Evolutionary conservation across 2,888 invertebrate genomes (phyloP), one percentile per base, ranked within the genome.

Genomic region (Carterocephalus palaemon): DNA sequence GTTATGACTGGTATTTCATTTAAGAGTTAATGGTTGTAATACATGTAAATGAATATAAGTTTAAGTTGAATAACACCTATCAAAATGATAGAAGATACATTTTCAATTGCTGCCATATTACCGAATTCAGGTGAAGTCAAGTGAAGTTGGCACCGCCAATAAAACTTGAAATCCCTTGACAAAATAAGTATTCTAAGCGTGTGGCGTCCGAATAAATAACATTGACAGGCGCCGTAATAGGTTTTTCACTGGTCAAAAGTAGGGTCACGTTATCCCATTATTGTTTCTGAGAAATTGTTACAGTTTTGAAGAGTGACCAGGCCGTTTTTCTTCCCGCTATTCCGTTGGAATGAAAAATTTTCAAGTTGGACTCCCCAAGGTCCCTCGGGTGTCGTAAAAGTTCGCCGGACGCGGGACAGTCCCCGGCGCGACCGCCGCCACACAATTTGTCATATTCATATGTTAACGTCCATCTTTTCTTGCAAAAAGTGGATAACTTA

Each of bases 381-480:
- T 85, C 87, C 82, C 86, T 51, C 39, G 87, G 75, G 88, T 71
- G 86, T 75, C 83, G 83, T 88, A 88, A 87, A 85, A 82, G 73
- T 87, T 79, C 57, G 77, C 56, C 71, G 70, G 73, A 69, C 73
- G 64, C 66, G 56, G 78, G 70, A 70, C 70, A 72, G 66, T 72
- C 73, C 69, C 63, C 62, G 73, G 69, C 58, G 76, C 70, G 77
- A 75, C 81, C 81, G 71, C 74, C 68, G 69, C 62, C 78, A 72
- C 72, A 84, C 87, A 86, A 86, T 88, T 87, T 87, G 87, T 88
- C 88, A 87, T 87, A 88, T 88, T 87, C 86, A 86, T 86, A 86
- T 85, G 86, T 86, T 85, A 86, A 86, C 85, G 81, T 60, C 73
- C 83, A 79, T 82, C 84, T 85, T 84, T 84, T 85, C 84, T 84